A percentile compares a stretch with the other conserved stretches of the same genome.
These are phyloP conservation scores for Talpa occidentalis DNA, from an alignment of 2,113 vertebrate genomes.

Conservation along the genomic window DNA sequence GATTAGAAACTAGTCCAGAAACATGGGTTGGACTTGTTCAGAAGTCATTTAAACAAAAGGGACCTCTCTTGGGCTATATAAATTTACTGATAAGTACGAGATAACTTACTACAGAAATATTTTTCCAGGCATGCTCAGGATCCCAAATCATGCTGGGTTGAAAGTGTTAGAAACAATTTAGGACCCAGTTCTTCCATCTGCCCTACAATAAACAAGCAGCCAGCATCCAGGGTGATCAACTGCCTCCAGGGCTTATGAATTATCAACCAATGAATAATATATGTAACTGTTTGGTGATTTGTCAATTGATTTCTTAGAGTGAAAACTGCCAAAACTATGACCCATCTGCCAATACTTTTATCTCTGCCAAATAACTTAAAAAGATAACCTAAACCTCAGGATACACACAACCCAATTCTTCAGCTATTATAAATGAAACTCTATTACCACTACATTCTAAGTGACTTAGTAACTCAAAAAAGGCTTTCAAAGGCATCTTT, in stretches of 20 bases:
- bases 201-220: slow-evolving; percentile 80
- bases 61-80: slow-evolving; percentile 47
- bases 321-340: slow-evolving; percentile 78
- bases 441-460: neutral
- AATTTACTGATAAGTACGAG: slow-evolving; percentile 68
- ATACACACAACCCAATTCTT: slow-evolving; percentile 44
- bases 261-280: slow-evolving; percentile 85
- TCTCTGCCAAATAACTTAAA: slow-evolving; percentile 82
- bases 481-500: neutral
- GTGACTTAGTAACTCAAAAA: neutral
- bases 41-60: slow-evolving; percentile 58
- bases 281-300: slow-evolving; percentile 79
- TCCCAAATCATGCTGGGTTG: slow-evolving; percentile 78
- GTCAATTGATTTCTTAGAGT: slow-evolving; percentile 82
- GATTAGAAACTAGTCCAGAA: slow-evolving; percentile 66
- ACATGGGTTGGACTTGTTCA: slow-evolving; percentile 67
- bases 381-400: slow-evolving; percentile 49
- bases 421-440: neutral
- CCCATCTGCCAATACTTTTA: slow-evolving; percentile 81
- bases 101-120: slow-evolving; percentile 80
- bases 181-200: slow-evolving; percentile 86
- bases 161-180: slow-evolving; percentile 58
- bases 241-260: slow-evolving; percentile 74
- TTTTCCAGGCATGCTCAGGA: slow-evolving; percentile 73
- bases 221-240: slow-evolving; percentile 81